A percentile compares a stretch with the other conserved stretches of the same genome.
Conservation (phyloP, 37 sponge, comb jelly and placozoan genomes). For the Oopsacas minuta region DNA sequence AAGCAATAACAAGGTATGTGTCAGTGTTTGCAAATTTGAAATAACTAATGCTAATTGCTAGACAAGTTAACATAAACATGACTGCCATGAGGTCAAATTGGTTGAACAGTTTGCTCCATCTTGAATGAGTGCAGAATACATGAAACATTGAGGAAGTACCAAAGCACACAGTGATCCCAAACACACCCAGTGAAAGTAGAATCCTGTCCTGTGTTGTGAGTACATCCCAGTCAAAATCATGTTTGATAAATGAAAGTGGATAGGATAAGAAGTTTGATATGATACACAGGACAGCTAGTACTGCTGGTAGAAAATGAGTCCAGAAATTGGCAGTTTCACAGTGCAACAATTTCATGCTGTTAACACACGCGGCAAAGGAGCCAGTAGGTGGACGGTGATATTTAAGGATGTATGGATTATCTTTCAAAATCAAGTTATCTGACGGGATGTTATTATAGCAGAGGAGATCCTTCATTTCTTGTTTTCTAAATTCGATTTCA, state of each 20-base stretch:
- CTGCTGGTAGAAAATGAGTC: background rate
- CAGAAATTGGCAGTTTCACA: constrained; percentile 5
- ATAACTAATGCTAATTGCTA: background rate
- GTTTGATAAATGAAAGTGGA: background rate
- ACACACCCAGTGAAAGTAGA: background rate
- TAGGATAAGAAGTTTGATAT: background rate
- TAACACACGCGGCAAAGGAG: background rate
- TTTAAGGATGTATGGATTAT: background rate
- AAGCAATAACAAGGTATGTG: background rate
- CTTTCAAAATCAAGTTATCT: background rate
- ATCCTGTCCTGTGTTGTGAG: background rate
- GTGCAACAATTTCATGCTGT: background rate
- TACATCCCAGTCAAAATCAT: background rate
- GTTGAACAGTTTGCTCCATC: background rate
- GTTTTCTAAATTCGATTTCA: too few relatives aligned
- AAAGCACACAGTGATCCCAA: background rate
- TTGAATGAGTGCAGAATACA: background rate
- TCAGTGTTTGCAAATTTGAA: background rate
- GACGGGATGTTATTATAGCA: background rate
- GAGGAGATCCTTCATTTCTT: background rate
- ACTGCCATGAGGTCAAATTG: background rate
- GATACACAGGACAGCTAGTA: background rate
- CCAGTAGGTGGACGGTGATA: background rate
- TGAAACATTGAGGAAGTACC: background rate
- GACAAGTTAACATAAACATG: background rate